phyloP scores from a whole-genome alignment of 2,888 invertebrate species.

The Hydrotaea cyrtoneurina region DNA sequence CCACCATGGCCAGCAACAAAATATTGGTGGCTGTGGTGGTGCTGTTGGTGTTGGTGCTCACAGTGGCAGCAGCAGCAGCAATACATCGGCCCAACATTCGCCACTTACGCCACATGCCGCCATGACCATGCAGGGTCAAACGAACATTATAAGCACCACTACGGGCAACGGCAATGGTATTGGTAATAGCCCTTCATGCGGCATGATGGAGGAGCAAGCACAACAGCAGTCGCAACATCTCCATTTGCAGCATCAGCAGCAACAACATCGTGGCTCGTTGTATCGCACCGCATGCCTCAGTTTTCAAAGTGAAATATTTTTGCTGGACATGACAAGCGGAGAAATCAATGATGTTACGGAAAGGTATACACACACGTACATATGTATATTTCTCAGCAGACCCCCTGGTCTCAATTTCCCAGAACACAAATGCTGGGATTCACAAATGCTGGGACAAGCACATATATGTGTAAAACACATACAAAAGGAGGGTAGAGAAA shows the following conservation, averaged over 20 bases:
- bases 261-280: constrained; percentile 56
- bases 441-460: too few relatives aligned
- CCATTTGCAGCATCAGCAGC: constrained; percentile 43
- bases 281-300: constrained; percentile 70
- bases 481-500: not conserved
- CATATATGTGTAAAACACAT: not conserved
- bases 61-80: constrained; percentile 54
- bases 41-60: constrained; percentile 1
- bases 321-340: constrained; percentile 70
- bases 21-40: not conserved
- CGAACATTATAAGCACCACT: constrained; percentile 29
- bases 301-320: constrained; percentile 74
- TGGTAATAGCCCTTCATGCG: not conserved
- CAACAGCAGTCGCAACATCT: constrained; percentile 52
- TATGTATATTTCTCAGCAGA: not conserved
- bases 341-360: constrained; percentile 66
- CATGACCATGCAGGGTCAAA: constrained; percentile 39
- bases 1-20: constrained; percentile 35
- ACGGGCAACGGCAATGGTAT: constrained; percentile 22
- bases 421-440: constrained; percentile 5
- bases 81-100: constrained; percentile 63
- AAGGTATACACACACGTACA: constrained; percentile 60
- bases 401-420: not conserved
- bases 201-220: constrained; percentile 39
- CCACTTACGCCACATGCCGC: constrained; percentile 54